Conservation (phyloP, 2,888 invertebrate species). For the Andrena dorsata region DNA sequence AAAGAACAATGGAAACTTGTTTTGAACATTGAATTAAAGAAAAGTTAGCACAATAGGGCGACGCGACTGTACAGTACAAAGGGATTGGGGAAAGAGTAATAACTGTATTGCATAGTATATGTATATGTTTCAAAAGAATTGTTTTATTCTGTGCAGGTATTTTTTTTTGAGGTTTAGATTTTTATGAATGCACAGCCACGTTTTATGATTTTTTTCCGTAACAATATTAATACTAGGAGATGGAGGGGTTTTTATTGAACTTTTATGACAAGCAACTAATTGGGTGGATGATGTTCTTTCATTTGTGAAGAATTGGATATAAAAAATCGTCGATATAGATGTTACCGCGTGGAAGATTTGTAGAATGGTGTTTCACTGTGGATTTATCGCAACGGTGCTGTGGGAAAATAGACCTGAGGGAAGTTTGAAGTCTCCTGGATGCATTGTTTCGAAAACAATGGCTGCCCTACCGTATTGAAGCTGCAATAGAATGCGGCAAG, state of each 20-base stretch:
- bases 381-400: background rate
- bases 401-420: background rate
- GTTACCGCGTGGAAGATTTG: too few relatives aligned
- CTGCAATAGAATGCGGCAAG: slow-evolving; percentile 19
- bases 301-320: background rate
- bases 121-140: background rate
- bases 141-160: background rate
- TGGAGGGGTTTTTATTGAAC: background rate
- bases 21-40: slow-evolving; percentile 8
- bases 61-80: background rate
- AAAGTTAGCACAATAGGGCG: background rate
- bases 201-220: background rate
- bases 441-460: slow-evolving; percentile 32
- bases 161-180: background rate
- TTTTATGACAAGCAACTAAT: background rate
- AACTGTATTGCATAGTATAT: background rate
- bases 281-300: background rate
- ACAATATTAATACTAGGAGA: background rate
- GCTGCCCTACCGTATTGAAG: background rate
- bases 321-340: background rate
- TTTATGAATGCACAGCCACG: background rate
- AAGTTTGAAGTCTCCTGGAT: background rate
- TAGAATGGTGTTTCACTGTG: too few relatives aligned
- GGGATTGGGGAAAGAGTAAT: background rate
- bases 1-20: background rate